Evolutionary conservation across 2,888 invertebrate genomes (phyloP).

Genomic region (Sialis fuliginosa): DNA sequence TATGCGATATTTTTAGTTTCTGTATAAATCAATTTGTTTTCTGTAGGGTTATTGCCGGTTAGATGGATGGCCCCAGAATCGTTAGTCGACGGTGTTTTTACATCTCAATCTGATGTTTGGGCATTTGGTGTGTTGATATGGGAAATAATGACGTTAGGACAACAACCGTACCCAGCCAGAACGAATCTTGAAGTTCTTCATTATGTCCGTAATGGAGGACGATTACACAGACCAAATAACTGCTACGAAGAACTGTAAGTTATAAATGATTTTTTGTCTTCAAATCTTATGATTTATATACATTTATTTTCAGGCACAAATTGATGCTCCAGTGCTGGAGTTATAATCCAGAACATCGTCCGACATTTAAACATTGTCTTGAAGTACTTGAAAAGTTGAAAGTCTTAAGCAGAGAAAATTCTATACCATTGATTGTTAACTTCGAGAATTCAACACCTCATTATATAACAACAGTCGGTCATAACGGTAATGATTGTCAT

Average conservation of each 20-base stretch:
- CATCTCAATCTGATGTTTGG: constrained; percentile 95
- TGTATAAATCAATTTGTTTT: background rate
- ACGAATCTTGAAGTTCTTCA: constrained; percentile 84
- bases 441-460: constrained; percentile 25
- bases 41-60: constrained; percentile 70
- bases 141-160: constrained; percentile 93
- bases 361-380: constrained; percentile 71
- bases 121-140: constrained; percentile 85
- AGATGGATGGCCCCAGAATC: constrained; percentile 99
- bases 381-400: constrained; percentile 34
- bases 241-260: constrained; percentile 68
- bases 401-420: constrained; percentile 19
- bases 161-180: constrained; percentile 89
- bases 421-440: constrained; percentile 15
- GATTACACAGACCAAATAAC: constrained; percentile 62
- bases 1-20: too few species aligned
- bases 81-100: constrained; percentile 87
- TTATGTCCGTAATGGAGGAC: constrained; percentile 75
- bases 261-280: constrained; percentile 2
- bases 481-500: constrained; percentile 20
- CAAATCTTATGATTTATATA: constrained; percentile 1
- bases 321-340: constrained; percentile 83
- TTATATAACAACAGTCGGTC: constrained; percentile 26
- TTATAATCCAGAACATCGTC: constrained; percentile 62
- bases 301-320: constrained; percentile 42